Evolutionary conservation across 1,140 invertebrate genomes (phyloP), one percentile per base, ranked within the genome.

Genomic region (Oreohelix idahoensis): DNA sequence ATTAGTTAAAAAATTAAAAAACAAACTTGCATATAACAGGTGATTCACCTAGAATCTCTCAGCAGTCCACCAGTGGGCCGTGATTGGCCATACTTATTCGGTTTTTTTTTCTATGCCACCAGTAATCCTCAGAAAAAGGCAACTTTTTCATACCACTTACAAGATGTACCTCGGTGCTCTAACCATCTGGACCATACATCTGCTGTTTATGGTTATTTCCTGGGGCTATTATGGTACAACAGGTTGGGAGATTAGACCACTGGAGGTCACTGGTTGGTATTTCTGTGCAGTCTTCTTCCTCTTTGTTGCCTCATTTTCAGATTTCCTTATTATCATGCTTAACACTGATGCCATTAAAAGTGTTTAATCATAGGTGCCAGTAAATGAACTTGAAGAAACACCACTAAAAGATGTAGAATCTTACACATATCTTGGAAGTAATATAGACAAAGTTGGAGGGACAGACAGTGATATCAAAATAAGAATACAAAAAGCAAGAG

Each of bases 111-210:
- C 15, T 45, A 45, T 32, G 35, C 76, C 78, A 77, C 38, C 91
- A 95, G 94, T 95, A 75, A 95, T 96, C 89, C 91, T 98, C 11
- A 95, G 95, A 84, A 94, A 94, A 0, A 93, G 96, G 45, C 96
- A 97, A 89, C 91, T 98, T 0, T 93, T 97, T 51, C 97, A 98
- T 90, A 94, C 96, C 0, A 98, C 97, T 0, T 98, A 97, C 92
- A 97, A 97, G 90, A 91, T 98, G 83, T 98, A 96, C 90, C 93
- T 97, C 26, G 86, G 94, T 1, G 96, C 96, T 0, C 91, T 97
- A 5, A 88, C 94, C 4, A 90, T 93, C n/a, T 93, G 94, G 89
- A 90, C 90, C 20, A 58, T 92, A 32, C 95, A 96, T 15, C 93
- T 97, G 2, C 88, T 95, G 2, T 91, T 96, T 10, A 93, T 95